Evolutionary conservation across 2,797 vertebrate species (phyloP), one percentile per base, ranked within the genome.

Genomic region (Monodelphis domestica): DNA sequence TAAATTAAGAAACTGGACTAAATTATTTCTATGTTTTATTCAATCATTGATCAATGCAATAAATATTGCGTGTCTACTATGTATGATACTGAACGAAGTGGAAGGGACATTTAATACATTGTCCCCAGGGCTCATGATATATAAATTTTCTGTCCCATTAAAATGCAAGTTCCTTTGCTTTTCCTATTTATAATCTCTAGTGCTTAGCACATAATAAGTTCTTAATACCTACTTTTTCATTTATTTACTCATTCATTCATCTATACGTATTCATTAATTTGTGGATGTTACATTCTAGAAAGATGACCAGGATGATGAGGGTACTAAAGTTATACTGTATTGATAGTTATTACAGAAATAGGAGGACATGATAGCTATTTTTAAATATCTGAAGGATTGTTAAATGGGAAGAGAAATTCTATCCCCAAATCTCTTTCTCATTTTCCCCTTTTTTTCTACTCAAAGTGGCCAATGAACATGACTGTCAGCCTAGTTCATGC

Each of bases 1-100:
- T 59, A 12, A 59, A 59, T 90, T 89, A 87, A 59, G n/a, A 90
- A 93, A 78, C 95, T 38, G 2, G 28, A 14, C 50, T 21, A 56
- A 21, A 10, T 89, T 52, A 54, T 5, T 4, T 84, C 5, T 6
- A 30, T 33, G 54, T 30, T 5, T 54, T 88, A 89, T 88, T 95
- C 90, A 89, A 33, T 54, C 91, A n/a, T 87, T 91, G 26, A 90
- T 92, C 87, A 90, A 89, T 70, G 28, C 91, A 70, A 54, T 84
- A 94, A 63, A n/a, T 63, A 63, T 63, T 63, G 33, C 59, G 4
- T 63, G 14, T 33, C 33, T n/a, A 63, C 59, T 63, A 33, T 15
- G 15, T 63, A 33, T 63, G 14, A 63, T 33, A 63, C 14, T 63
- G 59, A 63, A 63, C 33, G n/a, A 63, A 59, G 33, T n/a, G 4